A percentile compares a stretch with the other conserved stretches of the same genome.
Evolutionary conservation across 2,113 vertebrate genomes (phyloP).

Genomic region (Kryptolebias marmoratus): DNA sequence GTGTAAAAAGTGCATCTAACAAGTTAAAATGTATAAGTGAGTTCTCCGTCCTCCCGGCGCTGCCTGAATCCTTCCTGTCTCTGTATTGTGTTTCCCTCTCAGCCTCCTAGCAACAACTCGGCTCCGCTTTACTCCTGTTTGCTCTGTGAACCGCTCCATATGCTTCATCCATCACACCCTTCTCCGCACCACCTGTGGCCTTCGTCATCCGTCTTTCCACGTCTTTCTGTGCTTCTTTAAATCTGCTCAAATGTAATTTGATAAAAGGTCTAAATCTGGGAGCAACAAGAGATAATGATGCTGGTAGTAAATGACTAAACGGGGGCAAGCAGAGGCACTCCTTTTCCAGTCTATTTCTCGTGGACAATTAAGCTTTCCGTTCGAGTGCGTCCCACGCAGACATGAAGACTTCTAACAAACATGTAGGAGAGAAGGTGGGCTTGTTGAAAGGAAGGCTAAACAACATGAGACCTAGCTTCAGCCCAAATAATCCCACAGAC

Average conservation of each 20-base stretch:
- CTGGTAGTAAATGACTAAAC: background rate
- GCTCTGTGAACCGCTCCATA: background rate
- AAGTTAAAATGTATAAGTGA: background rate
- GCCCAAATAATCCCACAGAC: background rate
- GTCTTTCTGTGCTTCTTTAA: background rate
- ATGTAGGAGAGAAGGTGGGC: conserved; percentile 10
- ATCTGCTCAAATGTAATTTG: background rate
- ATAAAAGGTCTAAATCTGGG: background rate
- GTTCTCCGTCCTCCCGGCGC: background rate
- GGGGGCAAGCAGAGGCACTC: conserved; percentile 11
- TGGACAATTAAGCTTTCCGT: conserved; percentile 52
- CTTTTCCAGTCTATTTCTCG: conserved; percentile 7
- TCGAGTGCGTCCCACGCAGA: conserved; percentile 40
- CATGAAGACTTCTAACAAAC: conserved; percentile 63
- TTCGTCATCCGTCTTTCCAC: background rate
- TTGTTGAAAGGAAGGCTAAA: conserved; percentile 30
- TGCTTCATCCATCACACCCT: background rate
- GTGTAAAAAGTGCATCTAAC: background rate
- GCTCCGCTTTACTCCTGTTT: conserved; percentile 30
- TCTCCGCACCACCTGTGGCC: background rate
- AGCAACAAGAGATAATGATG: background rate
- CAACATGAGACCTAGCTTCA: conserved; percentile 44
- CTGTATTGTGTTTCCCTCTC: conserved; percentile 48
- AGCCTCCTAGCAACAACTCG: conserved; percentile 73
- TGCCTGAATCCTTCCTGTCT: conserved; percentile 33